These are phyloP conservation scores for Rhynchotus rufescens DNA, from an alignment of 2,797 vertebrate species.

Conservation along the genomic window DNA sequence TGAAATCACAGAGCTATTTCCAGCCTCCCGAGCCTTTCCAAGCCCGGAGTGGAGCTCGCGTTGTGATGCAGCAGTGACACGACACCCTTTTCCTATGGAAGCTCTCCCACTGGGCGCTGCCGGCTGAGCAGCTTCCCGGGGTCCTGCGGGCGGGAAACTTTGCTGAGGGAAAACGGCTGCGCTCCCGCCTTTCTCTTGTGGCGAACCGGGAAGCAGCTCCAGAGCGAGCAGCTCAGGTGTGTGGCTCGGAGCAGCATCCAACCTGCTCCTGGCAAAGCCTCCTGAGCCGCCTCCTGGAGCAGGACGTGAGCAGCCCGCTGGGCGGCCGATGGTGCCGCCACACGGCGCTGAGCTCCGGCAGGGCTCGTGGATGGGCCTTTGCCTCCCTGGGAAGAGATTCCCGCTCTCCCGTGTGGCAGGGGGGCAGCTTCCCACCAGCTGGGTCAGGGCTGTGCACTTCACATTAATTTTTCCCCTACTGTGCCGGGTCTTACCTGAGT, in stretches of 20 bases:
- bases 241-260: neutral
- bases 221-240: neutral
- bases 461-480: neutral
- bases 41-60: no score
- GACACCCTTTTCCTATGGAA: accelerated
- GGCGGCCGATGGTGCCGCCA: neutral
- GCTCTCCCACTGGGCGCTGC: neutral
- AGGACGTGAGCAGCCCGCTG: neutral
- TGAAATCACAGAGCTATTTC: neutral
- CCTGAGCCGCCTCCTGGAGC: neutral
- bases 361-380: neutral
- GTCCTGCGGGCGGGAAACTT: accelerated
- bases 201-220: neutral
- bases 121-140: neutral
- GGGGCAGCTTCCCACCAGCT: neutral
- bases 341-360: accelerated
- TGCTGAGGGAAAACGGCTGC: neutral
- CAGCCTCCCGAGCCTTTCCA: neutral
- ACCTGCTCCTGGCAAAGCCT: neutral
- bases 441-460: neutral
- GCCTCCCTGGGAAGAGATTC: neutral
- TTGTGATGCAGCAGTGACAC: neutral
- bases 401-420: neutral
- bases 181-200: neutral
- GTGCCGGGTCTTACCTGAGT: neutral